Percentiles rank a stretch among this genome's conserved stretches.
Evolutionary conservation across 1,140 invertebrate species (phyloP).

Genomic region (Metopolophium dirhodum): DNA sequence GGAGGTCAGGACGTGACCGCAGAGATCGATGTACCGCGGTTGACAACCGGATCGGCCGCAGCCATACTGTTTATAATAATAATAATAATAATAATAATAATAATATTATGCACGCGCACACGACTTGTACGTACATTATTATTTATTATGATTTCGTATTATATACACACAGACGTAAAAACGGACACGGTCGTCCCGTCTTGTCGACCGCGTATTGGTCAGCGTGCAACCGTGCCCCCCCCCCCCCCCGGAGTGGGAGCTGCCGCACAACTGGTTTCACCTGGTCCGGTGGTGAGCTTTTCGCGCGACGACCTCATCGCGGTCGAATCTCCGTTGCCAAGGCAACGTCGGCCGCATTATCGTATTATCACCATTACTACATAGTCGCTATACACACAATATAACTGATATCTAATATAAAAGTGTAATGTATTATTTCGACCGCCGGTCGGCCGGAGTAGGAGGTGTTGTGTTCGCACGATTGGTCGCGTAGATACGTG

Average conservation of each 20-base stretch:
- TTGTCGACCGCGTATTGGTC: not conserved
- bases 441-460: not conserved
- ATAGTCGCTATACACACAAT: not conserved
- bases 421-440: not conserved
- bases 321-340: not conserved
- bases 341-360: not conserved
- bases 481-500: not conserved
- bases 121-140: not conserved
- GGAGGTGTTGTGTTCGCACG: not conserved
- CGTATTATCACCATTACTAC: not conserved
- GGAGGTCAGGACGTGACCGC: not conserved
- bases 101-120: not conserved
- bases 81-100: not conserved
- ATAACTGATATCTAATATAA: too few species aligned
- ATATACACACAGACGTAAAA: not conserved
- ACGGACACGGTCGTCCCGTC: not conserved
- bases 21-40: not conserved
- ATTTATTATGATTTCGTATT: not conserved
- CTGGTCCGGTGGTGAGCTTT: not conserved
- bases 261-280: not conserved
- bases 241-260: not conserved
- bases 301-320: not conserved
- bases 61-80: constrained; percentile 31
- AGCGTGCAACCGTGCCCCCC: not conserved
- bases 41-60: constrained; percentile 35